A percentile compares a stretch with the other conserved stretches of the same genome.
phyloP scores from a whole-genome alignment of 2,113 vertebrate genomes.

The Mobula hypostoma region DNA sequence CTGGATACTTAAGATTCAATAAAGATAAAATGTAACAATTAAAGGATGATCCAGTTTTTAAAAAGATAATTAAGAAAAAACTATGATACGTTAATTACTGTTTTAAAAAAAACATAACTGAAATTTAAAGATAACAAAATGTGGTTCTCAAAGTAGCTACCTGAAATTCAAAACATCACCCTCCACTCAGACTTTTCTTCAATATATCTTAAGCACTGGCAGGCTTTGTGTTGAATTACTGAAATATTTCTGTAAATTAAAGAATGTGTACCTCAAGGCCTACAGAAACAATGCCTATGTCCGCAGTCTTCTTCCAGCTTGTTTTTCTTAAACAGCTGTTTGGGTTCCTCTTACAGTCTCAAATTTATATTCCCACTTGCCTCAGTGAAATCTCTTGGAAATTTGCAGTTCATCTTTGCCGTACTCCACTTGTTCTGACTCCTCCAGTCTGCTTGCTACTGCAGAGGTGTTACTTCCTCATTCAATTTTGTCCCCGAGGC shows the following conservation, averaged over 20 bases:
- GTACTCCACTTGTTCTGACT: neutral
- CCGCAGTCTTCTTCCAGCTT: neutral
- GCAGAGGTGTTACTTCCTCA: neutral
- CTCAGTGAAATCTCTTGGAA: neutral
- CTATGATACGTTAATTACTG: neutral
- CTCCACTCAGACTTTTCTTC: neutral
- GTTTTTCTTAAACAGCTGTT: neutral
- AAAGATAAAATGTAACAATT: neutral
- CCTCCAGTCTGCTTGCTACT: neutral
- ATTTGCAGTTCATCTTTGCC: constrained; percentile 6
- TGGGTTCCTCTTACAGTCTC: neutral
- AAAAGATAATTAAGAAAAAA: neutral
- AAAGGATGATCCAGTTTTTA: neutral
- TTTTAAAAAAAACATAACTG: too few relatives aligned
- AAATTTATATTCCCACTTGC: neutral
- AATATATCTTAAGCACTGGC: neutral
- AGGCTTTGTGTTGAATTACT: neutral
- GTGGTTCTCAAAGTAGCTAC: neutral
- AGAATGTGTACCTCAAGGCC: neutral
- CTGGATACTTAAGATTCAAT: neutral
- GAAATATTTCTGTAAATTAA: neutral
- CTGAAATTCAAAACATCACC: neutral
- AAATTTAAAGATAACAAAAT: neutral
- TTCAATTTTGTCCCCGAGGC: neutral
- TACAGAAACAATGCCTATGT: neutral